Conservation (phyloP, 2,113 vertebrate species). For the Vanacampus margaritifer region DNA sequence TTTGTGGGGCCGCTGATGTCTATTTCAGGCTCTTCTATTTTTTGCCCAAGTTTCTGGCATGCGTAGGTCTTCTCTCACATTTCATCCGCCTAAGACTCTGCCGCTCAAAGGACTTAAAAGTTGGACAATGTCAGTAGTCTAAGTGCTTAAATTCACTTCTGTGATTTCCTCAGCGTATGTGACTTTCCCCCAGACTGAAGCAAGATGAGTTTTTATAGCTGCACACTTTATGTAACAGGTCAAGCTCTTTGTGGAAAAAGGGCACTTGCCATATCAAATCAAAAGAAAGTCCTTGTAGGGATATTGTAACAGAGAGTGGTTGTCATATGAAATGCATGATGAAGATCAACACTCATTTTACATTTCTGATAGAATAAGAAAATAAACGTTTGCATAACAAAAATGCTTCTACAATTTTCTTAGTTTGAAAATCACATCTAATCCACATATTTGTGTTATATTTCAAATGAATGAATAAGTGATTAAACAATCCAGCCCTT, state of each 20-base stretch:
- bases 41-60: constrained; percentile 68
- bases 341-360: not conserved
- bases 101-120: constrained; percentile 34
- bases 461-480: not conserved
- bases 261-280: constrained; percentile 12
- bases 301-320: not conserved
- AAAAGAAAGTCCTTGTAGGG: constrained; percentile 30
- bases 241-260: constrained; percentile 52
- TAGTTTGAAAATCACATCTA: not conserved
- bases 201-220: constrained; percentile 16
- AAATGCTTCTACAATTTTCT: not conserved
- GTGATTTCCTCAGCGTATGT: constrained; percentile 20
- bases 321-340: not conserved
- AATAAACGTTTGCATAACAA: not conserved
- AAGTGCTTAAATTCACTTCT: constrained; percentile 29
- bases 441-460: not conserved
- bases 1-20: constrained; percentile 44
- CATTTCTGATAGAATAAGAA: not conserved
- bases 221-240: constrained; percentile 53
- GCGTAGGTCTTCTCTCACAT: constrained; percentile 62
- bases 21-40: constrained; percentile 80
- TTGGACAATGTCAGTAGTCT: constrained; percentile 30
- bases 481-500: not conserved
- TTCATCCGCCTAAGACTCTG: constrained; percentile 48
- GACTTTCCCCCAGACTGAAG: constrained; percentile 20